Evolutionary conservation across 2,888 invertebrate species (phyloP).

Genomic region (Sinelater perroti): DNA sequence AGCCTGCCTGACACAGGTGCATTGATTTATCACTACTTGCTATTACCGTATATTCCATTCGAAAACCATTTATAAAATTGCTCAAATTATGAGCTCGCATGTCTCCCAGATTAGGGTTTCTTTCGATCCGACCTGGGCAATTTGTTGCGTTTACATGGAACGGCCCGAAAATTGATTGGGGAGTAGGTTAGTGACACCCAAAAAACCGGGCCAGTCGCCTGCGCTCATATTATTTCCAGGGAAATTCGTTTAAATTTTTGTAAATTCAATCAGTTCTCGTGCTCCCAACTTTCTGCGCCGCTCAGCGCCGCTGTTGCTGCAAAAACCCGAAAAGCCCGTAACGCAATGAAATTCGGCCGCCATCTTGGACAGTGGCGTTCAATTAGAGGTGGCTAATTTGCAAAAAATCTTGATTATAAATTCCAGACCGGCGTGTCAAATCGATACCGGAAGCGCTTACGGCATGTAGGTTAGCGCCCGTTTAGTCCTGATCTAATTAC

Average conservation of each 20-base stretch:
- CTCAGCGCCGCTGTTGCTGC: too few species aligned
- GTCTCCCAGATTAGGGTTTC: conserved; percentile 15
- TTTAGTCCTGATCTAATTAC: too few species aligned
- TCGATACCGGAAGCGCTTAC: too few species aligned
- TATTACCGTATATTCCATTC: conserved; percentile 36
- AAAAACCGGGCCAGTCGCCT: conserved; percentile 26
- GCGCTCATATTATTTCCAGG: conserved; percentile 10
- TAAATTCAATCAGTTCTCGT: conserved; percentile 2
- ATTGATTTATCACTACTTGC: conserved; percentile 56
- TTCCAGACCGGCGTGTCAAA: too few species aligned
- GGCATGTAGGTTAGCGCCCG: too few species aligned
- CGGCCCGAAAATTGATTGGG: conserved; percentile 8
- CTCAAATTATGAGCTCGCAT: conserved; percentile 23
- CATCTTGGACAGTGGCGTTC: too few species aligned
- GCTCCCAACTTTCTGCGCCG: too few species aligned
- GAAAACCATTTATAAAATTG: conserved; percentile 24
- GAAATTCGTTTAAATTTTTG: conserved; percentile 1
- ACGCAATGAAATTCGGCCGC: too few species aligned
- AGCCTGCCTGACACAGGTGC: conserved; percentile 55
- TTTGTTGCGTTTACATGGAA: conserved; percentile 14
- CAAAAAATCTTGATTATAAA: too few species aligned
- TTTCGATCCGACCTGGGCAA: conserved; percentile 4
- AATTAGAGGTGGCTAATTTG: too few species aligned
- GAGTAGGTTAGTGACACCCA: conserved; percentile 24
- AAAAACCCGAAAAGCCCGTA: too few species aligned